A percentile compares a stretch with the other conserved stretches of the same genome.
phyloP scores from a whole-genome alignment of 2,113 vertebrate species.

The Apus apus region DNA sequence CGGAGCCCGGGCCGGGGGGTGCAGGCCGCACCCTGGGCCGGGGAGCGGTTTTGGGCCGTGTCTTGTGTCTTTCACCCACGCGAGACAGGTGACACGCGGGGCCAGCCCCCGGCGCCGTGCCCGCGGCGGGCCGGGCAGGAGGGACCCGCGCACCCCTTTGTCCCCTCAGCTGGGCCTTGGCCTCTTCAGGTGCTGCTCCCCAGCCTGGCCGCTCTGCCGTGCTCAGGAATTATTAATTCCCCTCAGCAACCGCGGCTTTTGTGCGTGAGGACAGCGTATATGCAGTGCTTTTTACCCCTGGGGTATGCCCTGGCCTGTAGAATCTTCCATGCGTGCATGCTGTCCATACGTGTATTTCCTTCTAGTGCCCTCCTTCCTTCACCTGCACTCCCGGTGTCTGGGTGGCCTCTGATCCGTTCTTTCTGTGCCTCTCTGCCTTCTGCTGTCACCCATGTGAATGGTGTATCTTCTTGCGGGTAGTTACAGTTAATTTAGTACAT shows the following conservation, averaged over 20 bases:
- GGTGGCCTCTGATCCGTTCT: background rate
- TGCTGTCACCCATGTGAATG: accelerated
- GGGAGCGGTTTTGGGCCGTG: background rate
- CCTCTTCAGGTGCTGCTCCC: background rate
- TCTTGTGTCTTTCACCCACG: background rate
- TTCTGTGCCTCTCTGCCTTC: background rate
- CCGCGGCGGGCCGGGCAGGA: background rate
- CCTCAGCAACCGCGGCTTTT: background rate
- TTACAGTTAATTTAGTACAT: background rate
- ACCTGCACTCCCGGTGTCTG: background rate
- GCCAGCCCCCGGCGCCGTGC: background rate
- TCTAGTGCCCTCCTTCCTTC: accelerated
- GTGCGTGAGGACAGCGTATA: accelerated
- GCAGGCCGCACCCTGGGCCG: background rate
- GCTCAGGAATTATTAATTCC: background rate
- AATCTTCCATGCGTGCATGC: accelerated
- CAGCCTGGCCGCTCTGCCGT: background rate
- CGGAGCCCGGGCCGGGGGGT: background rate
- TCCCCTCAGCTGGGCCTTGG: background rate
- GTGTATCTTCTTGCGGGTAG: accelerated
- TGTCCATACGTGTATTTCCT: accelerated
- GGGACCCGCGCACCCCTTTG: background rate
- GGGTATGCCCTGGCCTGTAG: accelerated
- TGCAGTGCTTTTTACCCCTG: background rate
- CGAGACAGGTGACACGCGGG: background rate